Conservation (phyloP, 2,888 invertebrate species). For the Prosapia bicincta region DNA sequence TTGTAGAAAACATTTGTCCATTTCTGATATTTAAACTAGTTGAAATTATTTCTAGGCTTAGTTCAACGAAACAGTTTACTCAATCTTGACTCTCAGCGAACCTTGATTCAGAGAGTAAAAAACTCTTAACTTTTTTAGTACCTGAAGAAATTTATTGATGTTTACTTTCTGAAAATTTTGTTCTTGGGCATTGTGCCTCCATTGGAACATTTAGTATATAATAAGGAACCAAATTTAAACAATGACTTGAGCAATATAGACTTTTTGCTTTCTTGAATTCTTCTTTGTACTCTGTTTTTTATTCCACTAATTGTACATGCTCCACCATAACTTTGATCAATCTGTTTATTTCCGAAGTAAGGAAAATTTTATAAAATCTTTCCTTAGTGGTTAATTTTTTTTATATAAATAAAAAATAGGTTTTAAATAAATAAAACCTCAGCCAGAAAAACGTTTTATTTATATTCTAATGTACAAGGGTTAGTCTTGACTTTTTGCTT, state of each 20-base stretch:
- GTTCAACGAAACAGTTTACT: too few species aligned
- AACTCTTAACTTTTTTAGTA: too few species aligned
- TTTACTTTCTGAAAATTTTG: too few species aligned
- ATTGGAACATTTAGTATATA: conserved; percentile 4
- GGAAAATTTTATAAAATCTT: conserved; percentile 14
- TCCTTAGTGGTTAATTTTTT: background rate
- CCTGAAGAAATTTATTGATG: too few species aligned
- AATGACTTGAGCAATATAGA: conserved; percentile 14
- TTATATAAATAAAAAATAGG: background rate
- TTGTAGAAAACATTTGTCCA: background rate
- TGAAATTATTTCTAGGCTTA: background rate
- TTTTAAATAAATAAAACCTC: too few species aligned
- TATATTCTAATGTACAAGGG: too few species aligned
- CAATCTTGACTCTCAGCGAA: background rate
- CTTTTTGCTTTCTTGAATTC: conserved; percentile 8
- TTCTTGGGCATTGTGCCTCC: too few species aligned
- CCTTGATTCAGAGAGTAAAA: background rate
- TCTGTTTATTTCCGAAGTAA: conserved; percentile 8
- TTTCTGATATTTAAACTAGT: background rate
- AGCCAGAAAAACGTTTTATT: too few species aligned
- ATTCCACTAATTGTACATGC: conserved; percentile 10
- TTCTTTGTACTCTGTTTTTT: conserved; percentile 2
- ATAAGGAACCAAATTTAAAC: conserved; percentile 6
- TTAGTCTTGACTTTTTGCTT: conserved; percentile 11
- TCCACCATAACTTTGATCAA: conserved; percentile 14